Conservation (phyloP, 2,888 invertebrate species). For the Lacanobia oleracea region DNA sequence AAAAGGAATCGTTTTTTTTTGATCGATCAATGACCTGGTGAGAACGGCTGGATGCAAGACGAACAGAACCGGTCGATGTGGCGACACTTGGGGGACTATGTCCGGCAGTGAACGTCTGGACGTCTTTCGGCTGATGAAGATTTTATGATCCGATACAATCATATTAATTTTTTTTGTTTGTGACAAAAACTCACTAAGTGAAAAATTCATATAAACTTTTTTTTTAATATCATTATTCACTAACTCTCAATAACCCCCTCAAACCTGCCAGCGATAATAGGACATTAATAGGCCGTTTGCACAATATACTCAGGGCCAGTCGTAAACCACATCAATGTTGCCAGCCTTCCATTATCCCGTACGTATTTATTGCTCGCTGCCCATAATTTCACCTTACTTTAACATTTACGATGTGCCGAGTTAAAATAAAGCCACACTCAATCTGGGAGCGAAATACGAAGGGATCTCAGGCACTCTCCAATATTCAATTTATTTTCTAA, state of each 20-base stretch:
- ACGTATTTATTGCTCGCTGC: slow-evolving; percentile 68
- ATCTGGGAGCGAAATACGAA: slow-evolving; percentile 78
- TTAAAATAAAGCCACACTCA: slow-evolving; percentile 83
- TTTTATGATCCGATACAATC: no score
- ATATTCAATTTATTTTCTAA: slow-evolving; percentile 88
- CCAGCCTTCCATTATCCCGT: slow-evolving; percentile 65
- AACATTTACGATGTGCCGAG: slow-evolving; percentile 77
- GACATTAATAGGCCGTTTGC: slow-evolving; percentile 63
- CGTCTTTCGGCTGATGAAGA: no score
- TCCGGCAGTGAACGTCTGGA: no score
- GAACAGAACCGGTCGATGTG: no score
- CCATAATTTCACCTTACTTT: slow-evolving; percentile 73
- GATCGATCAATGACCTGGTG: no score
- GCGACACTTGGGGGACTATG: no score
- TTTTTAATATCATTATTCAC: slow-evolving; percentile 30
- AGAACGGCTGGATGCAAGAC: no score
- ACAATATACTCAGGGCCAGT: slow-evolving; percentile 53
- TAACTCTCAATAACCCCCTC: slow-evolving; percentile 32
- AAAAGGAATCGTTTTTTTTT: neutral
- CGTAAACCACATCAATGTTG: slow-evolving; percentile 67
- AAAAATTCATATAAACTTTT: no score
- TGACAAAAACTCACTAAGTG: no score
- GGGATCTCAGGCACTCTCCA: slow-evolving; percentile 76
- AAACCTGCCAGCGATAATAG: slow-evolving; percentile 53
- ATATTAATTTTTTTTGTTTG: no score